Percentiles rank a stretch among this genome's conserved stretches.
These are phyloP conservation scores for Thysanoteuthis rhombus DNA, from an alignment of 2,888 invertebrate species.

Conservation along the genomic window DNA sequence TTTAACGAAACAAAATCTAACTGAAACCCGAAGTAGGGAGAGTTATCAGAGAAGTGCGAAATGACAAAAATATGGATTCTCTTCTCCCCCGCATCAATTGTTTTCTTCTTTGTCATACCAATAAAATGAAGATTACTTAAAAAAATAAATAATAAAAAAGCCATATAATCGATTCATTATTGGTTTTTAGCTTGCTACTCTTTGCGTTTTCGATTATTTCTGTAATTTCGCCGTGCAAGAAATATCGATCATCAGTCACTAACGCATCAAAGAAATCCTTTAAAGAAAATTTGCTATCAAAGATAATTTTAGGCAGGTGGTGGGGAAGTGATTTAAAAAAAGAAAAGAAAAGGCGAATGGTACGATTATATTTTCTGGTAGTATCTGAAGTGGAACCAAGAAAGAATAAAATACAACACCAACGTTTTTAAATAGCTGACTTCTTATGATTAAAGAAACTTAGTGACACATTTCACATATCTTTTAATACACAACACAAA, in stretches of 20 bases:
- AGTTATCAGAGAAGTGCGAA: neutral
- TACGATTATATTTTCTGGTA: neutral
- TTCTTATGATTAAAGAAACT: neutral
- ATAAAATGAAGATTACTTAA: neutral
- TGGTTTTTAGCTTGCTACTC: neutral
- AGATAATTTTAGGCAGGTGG: neutral
- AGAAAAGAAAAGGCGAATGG: neutral
- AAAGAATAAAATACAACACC: neutral
- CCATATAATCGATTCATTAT: neutral
- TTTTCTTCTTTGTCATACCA: neutral
- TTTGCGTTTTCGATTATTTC: constrained; percentile 12
- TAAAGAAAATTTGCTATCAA: neutral
- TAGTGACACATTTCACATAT: neutral
- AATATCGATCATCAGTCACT: neutral
- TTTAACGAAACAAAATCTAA: neutral
- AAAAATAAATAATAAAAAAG: no score
- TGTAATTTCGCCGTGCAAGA: neutral
- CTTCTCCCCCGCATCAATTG: neutral
- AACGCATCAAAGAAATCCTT: neutral
- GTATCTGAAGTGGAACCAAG: neutral
- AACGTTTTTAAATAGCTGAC: neutral
- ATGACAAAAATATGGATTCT: neutral
- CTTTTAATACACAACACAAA: neutral
- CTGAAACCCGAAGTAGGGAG: constrained; percentile 1
- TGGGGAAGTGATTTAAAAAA: neutral